Evolutionary conservation across 2,888 invertebrate species (phyloP).

Genomic region (Melikaiella ostensackeni): DNA sequence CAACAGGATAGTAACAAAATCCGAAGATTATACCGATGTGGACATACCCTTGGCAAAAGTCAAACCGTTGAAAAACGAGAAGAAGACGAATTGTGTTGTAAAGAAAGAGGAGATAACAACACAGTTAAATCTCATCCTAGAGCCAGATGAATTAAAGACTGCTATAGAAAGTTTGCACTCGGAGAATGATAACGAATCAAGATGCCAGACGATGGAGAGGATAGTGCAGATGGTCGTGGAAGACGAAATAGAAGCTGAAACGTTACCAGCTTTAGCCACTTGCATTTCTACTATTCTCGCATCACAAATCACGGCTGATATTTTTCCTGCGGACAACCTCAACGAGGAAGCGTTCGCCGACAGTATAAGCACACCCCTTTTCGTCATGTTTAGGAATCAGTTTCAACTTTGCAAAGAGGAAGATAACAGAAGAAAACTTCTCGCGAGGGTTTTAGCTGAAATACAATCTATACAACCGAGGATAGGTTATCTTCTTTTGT

Average conservation of each 20-base stretch:
- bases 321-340: constrained; percentile 80
- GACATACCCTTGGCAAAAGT: constrained; percentile 89
- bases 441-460: constrained; percentile 89
- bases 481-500: constrained; percentile 91
- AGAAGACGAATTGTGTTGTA: constrained; percentile 68
- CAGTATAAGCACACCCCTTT: constrained; percentile 90
- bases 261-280: constrained; percentile 80
- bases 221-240: constrained; percentile 82
- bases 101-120: constrained; percentile 70
- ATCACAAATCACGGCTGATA: constrained; percentile 79
- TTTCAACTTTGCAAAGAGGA: constrained; percentile 85
- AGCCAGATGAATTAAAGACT: constrained; percentile 79
- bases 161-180: constrained; percentile 80
- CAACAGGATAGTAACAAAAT: constrained; percentile 69
- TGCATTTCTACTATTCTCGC: constrained; percentile 81
- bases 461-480: constrained; percentile 82
- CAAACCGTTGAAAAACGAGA: constrained; percentile 79
- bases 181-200: constrained; percentile 80
- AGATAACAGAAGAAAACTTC: constrained; percentile 86
- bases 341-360: constrained; percentile 82
- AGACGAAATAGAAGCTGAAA: constrained; percentile 82
- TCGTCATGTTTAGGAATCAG: constrained; percentile 91
- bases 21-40: constrained; percentile 84
- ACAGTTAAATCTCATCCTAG: constrained; percentile 70
- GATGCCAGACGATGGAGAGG: constrained; percentile 83